phyloP scores from a whole-genome alignment of 2,113 vertebrate genomes.

The Nerophis ophidion region DNA sequence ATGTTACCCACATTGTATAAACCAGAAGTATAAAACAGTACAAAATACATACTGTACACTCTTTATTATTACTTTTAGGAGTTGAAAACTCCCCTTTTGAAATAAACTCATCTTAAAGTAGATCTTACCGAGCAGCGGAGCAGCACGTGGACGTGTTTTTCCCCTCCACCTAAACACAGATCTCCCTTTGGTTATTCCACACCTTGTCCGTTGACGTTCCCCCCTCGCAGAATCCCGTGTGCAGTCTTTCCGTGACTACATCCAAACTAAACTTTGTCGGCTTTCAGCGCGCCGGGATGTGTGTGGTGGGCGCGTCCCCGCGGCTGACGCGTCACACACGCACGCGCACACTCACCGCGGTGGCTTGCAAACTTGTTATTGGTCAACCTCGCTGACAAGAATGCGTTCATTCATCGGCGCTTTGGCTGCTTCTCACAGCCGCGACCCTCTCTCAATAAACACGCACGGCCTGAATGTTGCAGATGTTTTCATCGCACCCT shows the following conservation, averaged over 20 bases:
- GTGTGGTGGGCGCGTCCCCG: slow-evolving; percentile 48
- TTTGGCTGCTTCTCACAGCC: slow-evolving; percentile 21
- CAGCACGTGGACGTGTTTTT: neutral
- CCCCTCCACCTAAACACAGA: neutral
- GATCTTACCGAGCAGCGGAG: neutral
- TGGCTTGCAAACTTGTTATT: slow-evolving; percentile 31
- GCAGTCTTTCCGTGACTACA: slow-evolving; percentile 31
- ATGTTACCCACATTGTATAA: too few relatives aligned
- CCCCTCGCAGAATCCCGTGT: slow-evolving; percentile 14
- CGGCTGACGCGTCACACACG: slow-evolving; percentile 41
- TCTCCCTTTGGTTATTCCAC: slow-evolving; percentile 7
- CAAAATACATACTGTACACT: neutral
- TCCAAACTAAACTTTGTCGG: slow-evolving; percentile 28
- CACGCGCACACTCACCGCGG: slow-evolving; percentile 29
- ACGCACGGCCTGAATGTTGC: slow-evolving; percentile 1
- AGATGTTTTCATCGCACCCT: neutral
- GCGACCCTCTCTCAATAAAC: neutral
- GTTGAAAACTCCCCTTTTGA: too few relatives aligned
- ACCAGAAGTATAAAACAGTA: neutral
- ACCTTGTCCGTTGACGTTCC: slow-evolving; percentile 1
- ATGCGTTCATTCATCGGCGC: slow-evolving; percentile 47
- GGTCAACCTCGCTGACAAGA: slow-evolving; percentile 36
- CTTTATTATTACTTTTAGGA: too few relatives aligned
- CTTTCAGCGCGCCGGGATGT: neutral
- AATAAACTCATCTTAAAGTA: neutral